Conservation (phyloP, 1,140 invertebrate species). For the Pinna nobilis region DNA sequence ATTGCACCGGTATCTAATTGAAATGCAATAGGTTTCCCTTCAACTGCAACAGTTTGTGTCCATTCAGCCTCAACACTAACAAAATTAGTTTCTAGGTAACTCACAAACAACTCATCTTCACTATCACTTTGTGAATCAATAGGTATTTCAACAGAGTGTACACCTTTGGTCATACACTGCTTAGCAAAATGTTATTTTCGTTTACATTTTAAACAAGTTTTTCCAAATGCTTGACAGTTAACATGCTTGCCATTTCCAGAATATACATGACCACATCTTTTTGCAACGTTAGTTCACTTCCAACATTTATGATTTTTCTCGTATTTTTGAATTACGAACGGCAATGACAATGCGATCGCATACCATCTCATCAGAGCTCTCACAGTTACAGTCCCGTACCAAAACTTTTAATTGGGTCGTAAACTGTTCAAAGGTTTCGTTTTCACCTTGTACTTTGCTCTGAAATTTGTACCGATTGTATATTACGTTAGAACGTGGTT, state of each 20-base stretch:
- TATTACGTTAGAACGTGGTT: constrained; percentile 24
- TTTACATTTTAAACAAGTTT: constrained; percentile 8
- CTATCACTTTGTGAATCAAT: no score
- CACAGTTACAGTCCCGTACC: constrained; percentile 35
- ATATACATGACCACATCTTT: background rate
- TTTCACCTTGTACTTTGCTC: constrained; percentile 1
- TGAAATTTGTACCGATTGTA: constrained; percentile 24
- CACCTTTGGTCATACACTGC: background rate
- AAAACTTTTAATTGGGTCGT: constrained; percentile 23
- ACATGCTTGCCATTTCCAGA: no score
- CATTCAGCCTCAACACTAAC: no score
- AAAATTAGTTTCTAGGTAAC: no score
- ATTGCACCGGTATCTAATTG: background rate
- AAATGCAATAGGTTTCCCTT: background rate
- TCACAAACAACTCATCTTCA: no score
- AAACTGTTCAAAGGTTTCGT: constrained; percentile 38
- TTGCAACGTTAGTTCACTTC: background rate
- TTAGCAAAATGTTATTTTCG: constrained; percentile 6
- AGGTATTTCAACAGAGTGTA: no score
- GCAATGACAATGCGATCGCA: constrained; percentile 44
- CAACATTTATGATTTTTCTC: constrained; percentile 19
- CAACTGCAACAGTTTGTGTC: background rate
- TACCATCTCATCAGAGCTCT: constrained; percentile 32
- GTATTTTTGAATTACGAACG: constrained; percentile 5
- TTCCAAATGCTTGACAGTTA: constrained; percentile 4